Evolutionary conservation across 2,888 invertebrate species (phyloP).

Genomic region (Leptinotarsa tumamoca): DNA sequence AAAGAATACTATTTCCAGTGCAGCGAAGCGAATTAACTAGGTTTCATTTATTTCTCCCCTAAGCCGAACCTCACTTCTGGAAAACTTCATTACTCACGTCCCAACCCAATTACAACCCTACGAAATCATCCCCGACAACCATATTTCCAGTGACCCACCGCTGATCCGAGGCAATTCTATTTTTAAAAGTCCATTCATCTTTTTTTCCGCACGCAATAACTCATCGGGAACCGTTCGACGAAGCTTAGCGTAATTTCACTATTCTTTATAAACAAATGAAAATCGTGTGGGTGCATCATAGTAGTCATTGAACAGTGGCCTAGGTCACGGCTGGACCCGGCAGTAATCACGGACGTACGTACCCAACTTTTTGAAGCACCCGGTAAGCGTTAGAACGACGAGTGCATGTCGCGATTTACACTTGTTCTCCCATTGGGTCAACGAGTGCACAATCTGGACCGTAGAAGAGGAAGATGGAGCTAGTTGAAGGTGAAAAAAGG

Average conservation of each 20-base stretch:
- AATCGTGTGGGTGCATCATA: constrained; percentile 57
- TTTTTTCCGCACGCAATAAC: constrained; percentile 27
- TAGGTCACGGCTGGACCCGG: constrained; percentile 59
- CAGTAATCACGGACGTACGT: constrained; percentile 30
- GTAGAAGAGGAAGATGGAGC: constrained; percentile 27
- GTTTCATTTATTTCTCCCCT: neutral
- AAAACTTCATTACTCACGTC: constrained; percentile 3
- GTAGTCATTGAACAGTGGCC: constrained; percentile 61
- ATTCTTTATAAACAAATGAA: constrained; percentile 44
- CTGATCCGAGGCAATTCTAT: neutral
- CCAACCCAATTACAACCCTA: neutral
- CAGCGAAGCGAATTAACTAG: too few relatives aligned
- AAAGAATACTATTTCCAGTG: too few relatives aligned
- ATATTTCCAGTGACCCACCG: neutral
- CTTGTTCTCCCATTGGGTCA: constrained; percentile 49
- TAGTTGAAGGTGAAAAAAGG: constrained; percentile 32
- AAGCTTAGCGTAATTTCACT: constrained; percentile 41
- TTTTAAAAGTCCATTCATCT: constrained; percentile 31
- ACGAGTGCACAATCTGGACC: constrained; percentile 41
- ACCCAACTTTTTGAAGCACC: neutral
- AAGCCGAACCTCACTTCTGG: neutral
- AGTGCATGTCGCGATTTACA: constrained; percentile 25
- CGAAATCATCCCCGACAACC: neutral
- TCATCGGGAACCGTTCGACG: constrained; percentile 16
- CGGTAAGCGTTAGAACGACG: constrained; percentile 23